Evolutionary conservation across 53 echinoderm and acorn worm species (phyloP).

Genomic region (Arbacia lixula): DNA sequence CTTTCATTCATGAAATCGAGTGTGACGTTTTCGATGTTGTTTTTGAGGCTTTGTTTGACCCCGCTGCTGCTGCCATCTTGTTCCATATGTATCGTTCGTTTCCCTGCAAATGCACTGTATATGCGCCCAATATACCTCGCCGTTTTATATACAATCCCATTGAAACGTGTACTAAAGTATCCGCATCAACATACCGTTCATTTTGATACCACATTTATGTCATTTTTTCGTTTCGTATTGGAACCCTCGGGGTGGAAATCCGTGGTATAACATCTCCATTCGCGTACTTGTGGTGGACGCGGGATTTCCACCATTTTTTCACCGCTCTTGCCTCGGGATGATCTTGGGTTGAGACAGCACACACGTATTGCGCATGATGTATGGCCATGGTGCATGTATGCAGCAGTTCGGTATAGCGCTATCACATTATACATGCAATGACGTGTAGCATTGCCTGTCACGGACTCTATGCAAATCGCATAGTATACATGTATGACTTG

Average conservation of each 20-base stretch:
- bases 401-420: constrained; percentile 15
- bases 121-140: constrained; percentile 79
- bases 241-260: constrained; percentile 24
- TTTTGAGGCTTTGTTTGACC: constrained; percentile 99
- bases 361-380: constrained; percentile 53
- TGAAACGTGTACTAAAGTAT: constrained; percentile 79
- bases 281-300: constrained; percentile 63
- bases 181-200: constrained; percentile 50
- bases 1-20: constrained; percentile 94
- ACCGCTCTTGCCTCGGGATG: constrained; percentile 77
- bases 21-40: constrained; percentile 94
- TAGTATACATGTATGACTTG: too few species aligned
- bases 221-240: constrained; percentile 14
- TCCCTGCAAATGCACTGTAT: constrained; percentile 75
- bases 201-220: constrained; percentile 39
- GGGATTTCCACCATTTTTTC: constrained; percentile 91
- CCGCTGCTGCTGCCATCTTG: constrained; percentile 96
- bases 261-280: constrained; percentile 47
- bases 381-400: constrained; percentile 5
- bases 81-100: constrained; percentile 70
- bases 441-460: constrained; percentile 41
- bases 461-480: background rate
- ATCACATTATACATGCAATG: constrained; percentile 28
- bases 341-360: constrained; percentile 62
- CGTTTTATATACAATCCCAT: constrained; percentile 78